A percentile compares a stretch with the other conserved stretches of the same genome.
Evolutionary conservation across 2,888 invertebrate genomes (phyloP).

Genomic region (Julus scandinavius): DNA sequence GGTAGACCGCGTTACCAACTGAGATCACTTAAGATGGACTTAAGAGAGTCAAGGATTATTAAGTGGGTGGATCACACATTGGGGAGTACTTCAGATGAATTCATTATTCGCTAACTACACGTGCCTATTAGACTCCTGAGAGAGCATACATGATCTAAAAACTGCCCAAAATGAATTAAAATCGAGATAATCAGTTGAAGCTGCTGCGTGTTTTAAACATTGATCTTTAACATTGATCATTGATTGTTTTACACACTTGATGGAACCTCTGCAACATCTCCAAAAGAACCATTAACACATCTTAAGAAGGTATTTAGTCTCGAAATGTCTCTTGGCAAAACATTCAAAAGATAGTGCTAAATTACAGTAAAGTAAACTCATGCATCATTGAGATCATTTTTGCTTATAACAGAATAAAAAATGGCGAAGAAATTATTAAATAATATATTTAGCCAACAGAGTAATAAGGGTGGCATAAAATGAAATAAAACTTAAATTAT

Average conservation of each 20-base stretch:
- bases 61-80: not conserved
- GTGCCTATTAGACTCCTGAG: slow-evolving; percentile 13
- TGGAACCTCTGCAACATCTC: not conserved
- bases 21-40: slow-evolving; percentile 45
- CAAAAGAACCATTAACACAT: not conserved
- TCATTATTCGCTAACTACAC: slow-evolving; percentile 25
- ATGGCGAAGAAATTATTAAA: not conserved
- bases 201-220: not conserved
- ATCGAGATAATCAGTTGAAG: slow-evolving; percentile 10
- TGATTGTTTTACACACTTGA: too few species aligned
- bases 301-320: not conserved
- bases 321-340: not conserved
- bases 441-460: not conserved
- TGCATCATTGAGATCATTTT: not conserved
- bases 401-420: not conserved
- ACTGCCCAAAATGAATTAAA: slow-evolving; percentile 12
- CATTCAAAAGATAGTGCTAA: not conserved
- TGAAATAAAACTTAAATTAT: not conserved
- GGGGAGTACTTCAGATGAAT: not conserved
- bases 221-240: too few species aligned
- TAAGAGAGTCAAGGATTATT: slow-evolving; percentile 42
- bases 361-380: not conserved
- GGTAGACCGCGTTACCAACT: not conserved
- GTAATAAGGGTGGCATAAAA: not conserved
- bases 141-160: slow-evolving; percentile 20